Evolutionary conservation across 2,888 invertebrate species (phyloP).

Genomic region (Acheta domesticus): DNA sequence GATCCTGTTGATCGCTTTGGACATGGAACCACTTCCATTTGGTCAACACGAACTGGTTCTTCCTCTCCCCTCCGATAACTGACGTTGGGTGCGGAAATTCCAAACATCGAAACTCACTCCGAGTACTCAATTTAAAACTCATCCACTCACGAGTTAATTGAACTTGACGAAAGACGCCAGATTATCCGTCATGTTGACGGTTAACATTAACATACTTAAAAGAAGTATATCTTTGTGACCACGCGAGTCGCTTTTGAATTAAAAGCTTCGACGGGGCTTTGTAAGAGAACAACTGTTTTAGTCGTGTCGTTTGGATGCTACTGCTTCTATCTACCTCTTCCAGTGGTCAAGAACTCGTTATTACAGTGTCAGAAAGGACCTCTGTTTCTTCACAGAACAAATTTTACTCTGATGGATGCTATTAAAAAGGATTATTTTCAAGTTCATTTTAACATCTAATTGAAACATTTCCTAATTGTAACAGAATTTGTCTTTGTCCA

Average conservation of each 20-base stretch:
- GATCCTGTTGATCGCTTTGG: not conserved
- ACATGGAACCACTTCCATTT: not conserved
- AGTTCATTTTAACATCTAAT: too few relatives aligned
- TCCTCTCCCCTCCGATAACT: not conserved
- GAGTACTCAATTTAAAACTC: not conserved
- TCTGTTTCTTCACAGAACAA: too few relatives aligned
- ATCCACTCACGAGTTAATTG: not conserved
- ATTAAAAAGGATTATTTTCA: too few relatives aligned
- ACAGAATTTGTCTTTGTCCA: too few relatives aligned
- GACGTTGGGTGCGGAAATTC: not conserved
- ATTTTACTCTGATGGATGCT: too few relatives aligned
- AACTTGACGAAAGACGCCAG: constrained; percentile 4
- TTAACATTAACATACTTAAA: constrained; percentile 1
- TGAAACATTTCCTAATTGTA: too few relatives aligned
- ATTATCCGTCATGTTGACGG: not conserved
- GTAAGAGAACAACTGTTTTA: too few relatives aligned
- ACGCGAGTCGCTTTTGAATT: not conserved
- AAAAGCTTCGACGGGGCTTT: not conserved
- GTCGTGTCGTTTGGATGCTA: too few relatives aligned
- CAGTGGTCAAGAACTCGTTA: too few relatives aligned
- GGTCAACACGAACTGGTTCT: not conserved
- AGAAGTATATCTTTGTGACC: not conserved
- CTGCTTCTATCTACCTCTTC: too few relatives aligned
- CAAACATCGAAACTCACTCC: not conserved
- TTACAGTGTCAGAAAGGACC: too few relatives aligned